Base-by-base conservation (phyloP, 2,888 invertebrate species). In the Fabriciana adippe region DNA sequence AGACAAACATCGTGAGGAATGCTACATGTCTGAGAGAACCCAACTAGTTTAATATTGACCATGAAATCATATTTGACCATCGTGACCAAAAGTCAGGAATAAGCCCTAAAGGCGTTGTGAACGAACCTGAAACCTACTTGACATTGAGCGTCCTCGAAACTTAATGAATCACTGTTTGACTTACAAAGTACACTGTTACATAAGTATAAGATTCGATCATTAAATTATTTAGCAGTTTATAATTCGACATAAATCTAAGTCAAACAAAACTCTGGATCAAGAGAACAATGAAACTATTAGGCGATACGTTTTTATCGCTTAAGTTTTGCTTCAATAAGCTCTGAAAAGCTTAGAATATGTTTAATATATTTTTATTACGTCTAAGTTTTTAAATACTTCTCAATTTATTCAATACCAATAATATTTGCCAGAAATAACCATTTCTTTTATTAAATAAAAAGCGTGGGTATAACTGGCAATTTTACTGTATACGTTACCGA, bases 101-200 rank as follows among this genome's bases (percentile, higher is more conserved):
- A 5, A 26, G 3, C 4, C 26, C 4, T 26, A 18, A 35, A 35
- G 35, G 35, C 35, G 1, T 59, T 59, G 11, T 5, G 21, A 48
- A 26, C 26, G 3, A 11, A 26, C 48, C n/a, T 35, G 16, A 16
- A 31, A 59, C 26, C 16, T 15, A 31, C 13, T 59, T 31, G 48
- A 16, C 48, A 48, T 59, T 59, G 2, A 61, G 15, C 35, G 16
- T 41, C 41, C 51, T 55, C 55, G 48, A 62, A 67, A 26, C 31
- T 55, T 45, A 55, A 31, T 45, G 55, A 62, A 67, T 61, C 31
- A 55, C 50, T 61, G 55, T 61, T 66, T 61, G 35, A 55, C 53
- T 62, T 56, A 6, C 31, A 50, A 56, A 67, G 55, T 51, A 56
- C 16, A 45, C 54, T 59, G 59, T 66, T 59, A 48, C 47, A 21